A percentile compares a stretch with the other conserved stretches of the same genome.
Evolutionary conservation across 1,140 invertebrate species (phyloP).

Genomic region (Bombus pascuorum): DNA sequence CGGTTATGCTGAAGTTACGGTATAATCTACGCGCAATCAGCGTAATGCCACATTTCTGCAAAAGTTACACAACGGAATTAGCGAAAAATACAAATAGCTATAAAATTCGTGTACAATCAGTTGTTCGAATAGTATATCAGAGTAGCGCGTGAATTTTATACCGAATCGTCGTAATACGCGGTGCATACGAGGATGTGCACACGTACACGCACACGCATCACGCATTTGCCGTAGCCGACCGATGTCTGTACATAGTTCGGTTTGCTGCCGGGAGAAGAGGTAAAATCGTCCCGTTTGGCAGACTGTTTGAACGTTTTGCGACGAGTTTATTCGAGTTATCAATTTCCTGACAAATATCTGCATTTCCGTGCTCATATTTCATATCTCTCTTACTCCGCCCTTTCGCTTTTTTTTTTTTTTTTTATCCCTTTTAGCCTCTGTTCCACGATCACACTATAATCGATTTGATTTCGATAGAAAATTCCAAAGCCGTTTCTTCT

Average conservation of each 20-base stretch:
- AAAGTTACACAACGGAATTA: constrained; percentile 14
- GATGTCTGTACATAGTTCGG: constrained; percentile 32
- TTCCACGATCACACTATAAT: constrained; percentile 24
- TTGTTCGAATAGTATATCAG: constrained; percentile 11
- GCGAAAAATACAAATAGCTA: constrained; percentile 28
- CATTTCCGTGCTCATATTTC: constrained; percentile 69
- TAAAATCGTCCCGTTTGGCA: constrained; percentile 65
- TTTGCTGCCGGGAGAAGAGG: constrained; percentile 58
- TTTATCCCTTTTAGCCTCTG: constrained; percentile 4
- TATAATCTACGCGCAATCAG: constrained; percentile 25
- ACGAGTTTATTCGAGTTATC: constrained; percentile 81
- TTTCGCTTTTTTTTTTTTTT: background rate
- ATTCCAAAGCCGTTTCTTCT: background rate
- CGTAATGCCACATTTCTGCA: background rate
- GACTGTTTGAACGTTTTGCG: constrained; percentile 77
- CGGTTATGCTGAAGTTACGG: background rate
- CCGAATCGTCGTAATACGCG: constrained; percentile 14
- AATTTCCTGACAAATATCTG: constrained; percentile 82
- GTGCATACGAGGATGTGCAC: background rate
- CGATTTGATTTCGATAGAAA: constrained; percentile 29
- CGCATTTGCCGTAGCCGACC: background rate
- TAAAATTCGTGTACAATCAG: constrained; percentile 30
- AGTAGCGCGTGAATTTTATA: constrained; percentile 23
- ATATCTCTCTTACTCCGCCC: background rate
- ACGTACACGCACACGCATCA: too few species aligned